phyloP scores from a whole-genome alignment of 2,113 vertebrate genomes.

The Emydura subglobosa region DNA sequence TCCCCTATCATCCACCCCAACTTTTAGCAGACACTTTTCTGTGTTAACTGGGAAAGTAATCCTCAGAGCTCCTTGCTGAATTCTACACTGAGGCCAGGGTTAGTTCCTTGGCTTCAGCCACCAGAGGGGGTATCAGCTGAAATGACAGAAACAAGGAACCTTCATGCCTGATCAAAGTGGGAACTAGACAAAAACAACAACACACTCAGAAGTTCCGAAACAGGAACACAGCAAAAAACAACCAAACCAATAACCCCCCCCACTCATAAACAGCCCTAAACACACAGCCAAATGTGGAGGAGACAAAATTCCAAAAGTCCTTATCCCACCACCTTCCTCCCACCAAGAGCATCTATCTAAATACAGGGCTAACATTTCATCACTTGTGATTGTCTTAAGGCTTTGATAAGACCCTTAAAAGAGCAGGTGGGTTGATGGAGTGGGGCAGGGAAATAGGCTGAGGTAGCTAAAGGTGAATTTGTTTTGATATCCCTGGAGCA shows the following conservation, averaged over 20 bases:
- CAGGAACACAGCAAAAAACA: background rate
- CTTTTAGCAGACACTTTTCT: background rate
- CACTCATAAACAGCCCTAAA: background rate
- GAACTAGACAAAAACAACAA: background rate
- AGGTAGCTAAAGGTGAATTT: background rate
- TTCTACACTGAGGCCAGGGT: accelerated
- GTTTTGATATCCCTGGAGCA: background rate
- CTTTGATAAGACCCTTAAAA: background rate
- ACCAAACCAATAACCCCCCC: too few relatives aligned
- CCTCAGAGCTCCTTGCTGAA: accelerated
- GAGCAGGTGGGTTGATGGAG: background rate
- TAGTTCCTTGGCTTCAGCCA: background rate
- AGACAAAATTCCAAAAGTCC: background rate
- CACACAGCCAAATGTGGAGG: background rate
- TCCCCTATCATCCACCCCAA: background rate
- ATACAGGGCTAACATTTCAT: background rate
- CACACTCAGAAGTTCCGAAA: accelerated
- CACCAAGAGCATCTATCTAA: background rate
- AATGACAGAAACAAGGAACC: background rate
- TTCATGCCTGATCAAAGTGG: accelerated
- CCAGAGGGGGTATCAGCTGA: background rate
- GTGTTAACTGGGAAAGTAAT: accelerated
- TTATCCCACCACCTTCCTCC: background rate
- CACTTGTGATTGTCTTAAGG: background rate
- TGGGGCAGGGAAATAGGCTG: background rate